A percentile compares a stretch with the other conserved stretches of the same genome.
These are phyloP conservation scores for Momotus momota DNA, from an alignment of 2,797 vertebrate genomes.

Conservation along the genomic window DNA sequence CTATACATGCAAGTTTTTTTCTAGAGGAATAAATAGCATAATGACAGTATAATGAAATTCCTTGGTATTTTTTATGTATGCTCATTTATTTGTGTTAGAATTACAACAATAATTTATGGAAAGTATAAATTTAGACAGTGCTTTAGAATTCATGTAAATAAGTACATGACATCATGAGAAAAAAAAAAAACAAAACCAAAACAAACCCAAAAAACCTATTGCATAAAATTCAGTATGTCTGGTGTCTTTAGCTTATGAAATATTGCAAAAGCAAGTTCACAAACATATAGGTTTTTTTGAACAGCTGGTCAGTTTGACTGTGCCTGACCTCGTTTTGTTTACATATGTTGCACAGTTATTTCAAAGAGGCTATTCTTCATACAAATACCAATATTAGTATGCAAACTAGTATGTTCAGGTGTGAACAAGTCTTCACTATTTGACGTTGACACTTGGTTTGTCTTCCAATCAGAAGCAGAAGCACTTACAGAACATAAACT, in stretches of 20 bases:
- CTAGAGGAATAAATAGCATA: background rate
- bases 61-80: background rate
- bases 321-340: constrained; percentile 44
- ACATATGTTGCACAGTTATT: constrained; percentile 18
- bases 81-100: background rate
- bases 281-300: background rate
- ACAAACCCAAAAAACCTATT: background rate
- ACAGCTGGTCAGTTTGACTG: constrained; percentile 32
- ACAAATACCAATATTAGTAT: constrained; percentile 50
- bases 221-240: background rate
- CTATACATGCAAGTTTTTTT: background rate
- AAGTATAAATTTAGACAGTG: background rate
- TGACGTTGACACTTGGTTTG: constrained; percentile 28
- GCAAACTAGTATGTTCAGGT: constrained; percentile 40
- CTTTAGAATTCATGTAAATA: background rate
- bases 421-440: constrained; percentile 45
- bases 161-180: background rate
- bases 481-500: background rate
- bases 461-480: background rate
- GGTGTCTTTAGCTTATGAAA: background rate
- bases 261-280: background rate
- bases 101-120: background rate
- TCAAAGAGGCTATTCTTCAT: background rate
- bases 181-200: background rate
- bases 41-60: background rate